phyloP scores from a whole-genome alignment of 2,888 invertebrate genomes.

The Thymelicus lineola region DNA sequence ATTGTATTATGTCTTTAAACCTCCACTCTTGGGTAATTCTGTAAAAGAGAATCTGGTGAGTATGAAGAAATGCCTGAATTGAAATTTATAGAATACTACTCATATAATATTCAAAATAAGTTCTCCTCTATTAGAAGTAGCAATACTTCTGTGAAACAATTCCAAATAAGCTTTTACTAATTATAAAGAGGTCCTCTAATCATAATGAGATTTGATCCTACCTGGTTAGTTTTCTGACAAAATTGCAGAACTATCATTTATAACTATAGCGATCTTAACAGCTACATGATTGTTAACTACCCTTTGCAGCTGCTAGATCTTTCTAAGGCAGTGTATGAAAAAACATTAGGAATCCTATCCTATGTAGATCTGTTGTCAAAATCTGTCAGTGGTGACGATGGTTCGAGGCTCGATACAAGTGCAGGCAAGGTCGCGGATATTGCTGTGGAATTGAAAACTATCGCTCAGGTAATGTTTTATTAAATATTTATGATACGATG shows the following conservation, averaged over 20 bases:
- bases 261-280: no score
- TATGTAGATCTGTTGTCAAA: constrained; percentile 48
- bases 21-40: constrained; percentile 36
- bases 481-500: not conserved
- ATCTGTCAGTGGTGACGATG: constrained; percentile 43
- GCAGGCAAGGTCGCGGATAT: constrained; percentile 49
- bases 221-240: not conserved
- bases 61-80: not conserved
- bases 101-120: no score
- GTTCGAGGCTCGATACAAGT: constrained; percentile 42
- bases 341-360: constrained; percentile 47
- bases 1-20: constrained; percentile 48
- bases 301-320: constrained; percentile 44
- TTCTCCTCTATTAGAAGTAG: no score
- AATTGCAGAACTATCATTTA: not conserved
- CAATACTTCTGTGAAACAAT: not conserved
- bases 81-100: no score
- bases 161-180: not conserved
- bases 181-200: no score
- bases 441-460: constrained; percentile 51
- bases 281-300: not conserved
- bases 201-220: not conserved
- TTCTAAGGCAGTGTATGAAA: constrained; percentile 48
- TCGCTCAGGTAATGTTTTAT: constrained; percentile 51
- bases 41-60: constrained; percentile 42